Evolutionary conservation across 2,113 vertebrate species (phyloP).

Genomic region (Tachuris rubrigastra): DNA sequence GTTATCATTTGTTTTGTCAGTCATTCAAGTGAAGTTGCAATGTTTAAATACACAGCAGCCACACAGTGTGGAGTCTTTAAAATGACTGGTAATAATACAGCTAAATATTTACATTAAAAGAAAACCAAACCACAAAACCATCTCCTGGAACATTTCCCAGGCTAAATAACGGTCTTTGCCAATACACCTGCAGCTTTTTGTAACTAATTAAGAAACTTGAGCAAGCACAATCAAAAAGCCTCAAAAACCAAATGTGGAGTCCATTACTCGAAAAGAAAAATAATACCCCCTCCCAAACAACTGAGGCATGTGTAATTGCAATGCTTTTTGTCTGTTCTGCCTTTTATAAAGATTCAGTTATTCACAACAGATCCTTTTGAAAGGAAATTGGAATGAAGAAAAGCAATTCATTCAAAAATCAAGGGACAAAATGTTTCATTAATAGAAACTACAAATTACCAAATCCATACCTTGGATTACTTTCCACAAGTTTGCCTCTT

Average conservation of each 20-base stretch:
- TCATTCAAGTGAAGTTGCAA: constrained; percentile 21
- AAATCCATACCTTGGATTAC: background rate
- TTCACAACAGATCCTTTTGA: constrained; percentile 43
- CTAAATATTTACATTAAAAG: constrained; percentile 68
- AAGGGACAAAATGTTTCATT: background rate
- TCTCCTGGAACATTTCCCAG: constrained; percentile 68
- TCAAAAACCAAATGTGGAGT: constrained; percentile 52
- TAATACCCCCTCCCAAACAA: background rate
- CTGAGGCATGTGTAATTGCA: constrained; percentile 19
- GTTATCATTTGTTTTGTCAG: constrained; percentile 56
- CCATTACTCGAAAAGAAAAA: constrained; percentile 46
- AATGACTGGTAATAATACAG: constrained; percentile 43
- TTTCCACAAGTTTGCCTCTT: background rate
- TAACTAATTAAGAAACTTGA: constrained; percentile 72
- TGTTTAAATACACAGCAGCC: constrained; percentile 31
- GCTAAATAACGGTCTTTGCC: constrained; percentile 43
- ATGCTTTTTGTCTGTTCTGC: constrained; percentile 32
- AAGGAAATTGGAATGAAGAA: constrained; percentile 6
- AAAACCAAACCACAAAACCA: background rate
- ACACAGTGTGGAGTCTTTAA: constrained; percentile 18
- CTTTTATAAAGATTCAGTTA: constrained; percentile 27
- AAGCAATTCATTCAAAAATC: background rate
- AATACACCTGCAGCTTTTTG: constrained; percentile 75
- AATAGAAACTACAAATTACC: background rate
- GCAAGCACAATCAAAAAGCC: constrained; percentile 56